These are phyloP conservation scores for Cheilosia urbana DNA, from an alignment of 2,888 invertebrate genomes.

Conservation along the genomic window DNA sequence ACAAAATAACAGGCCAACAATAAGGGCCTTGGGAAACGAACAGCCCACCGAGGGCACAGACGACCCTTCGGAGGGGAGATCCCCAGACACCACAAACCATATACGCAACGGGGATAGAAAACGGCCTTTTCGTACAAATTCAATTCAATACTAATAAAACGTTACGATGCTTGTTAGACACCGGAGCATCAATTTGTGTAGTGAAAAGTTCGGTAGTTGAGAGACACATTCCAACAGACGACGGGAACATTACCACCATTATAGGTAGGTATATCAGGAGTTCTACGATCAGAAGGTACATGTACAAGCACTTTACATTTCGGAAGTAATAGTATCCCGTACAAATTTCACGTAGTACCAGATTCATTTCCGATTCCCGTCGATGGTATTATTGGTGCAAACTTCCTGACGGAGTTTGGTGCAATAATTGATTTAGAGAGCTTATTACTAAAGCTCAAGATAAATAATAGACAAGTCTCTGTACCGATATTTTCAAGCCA, in stretches of 20 bases:
- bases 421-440: conserved; percentile 2
- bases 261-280: neutral
- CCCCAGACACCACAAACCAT: too few relatives aligned
- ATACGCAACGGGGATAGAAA: too few relatives aligned
- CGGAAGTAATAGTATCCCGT: neutral
- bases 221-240: neutral
- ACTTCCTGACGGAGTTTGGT: conserved; percentile 9
- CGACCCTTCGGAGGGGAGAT: too few relatives aligned
- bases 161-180: neutral
- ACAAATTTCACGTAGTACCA: conserved; percentile 1
- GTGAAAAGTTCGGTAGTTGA: too few relatives aligned
- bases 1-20: too few relatives aligned
- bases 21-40: too few relatives aligned
- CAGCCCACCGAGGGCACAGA: too few relatives aligned
- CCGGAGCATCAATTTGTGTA: conserved; percentile 5
- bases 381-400: neutral
- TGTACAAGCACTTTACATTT: conserved; percentile 1
- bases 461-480: neutral
- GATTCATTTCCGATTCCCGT: neutral
- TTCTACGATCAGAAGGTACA: neutral
- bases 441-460: neutral
- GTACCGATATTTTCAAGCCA: conserved; percentile 5
- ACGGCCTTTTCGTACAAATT: too few relatives aligned
- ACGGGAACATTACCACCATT: neutral
- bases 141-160: neutral